Percentiles rank a stretch among this genome's conserved stretches.
These are phyloP conservation scores for Myoxocephalus aenaeus DNA, from an alignment of 2,797 vertebrate species.

Conservation along the genomic window DNA sequence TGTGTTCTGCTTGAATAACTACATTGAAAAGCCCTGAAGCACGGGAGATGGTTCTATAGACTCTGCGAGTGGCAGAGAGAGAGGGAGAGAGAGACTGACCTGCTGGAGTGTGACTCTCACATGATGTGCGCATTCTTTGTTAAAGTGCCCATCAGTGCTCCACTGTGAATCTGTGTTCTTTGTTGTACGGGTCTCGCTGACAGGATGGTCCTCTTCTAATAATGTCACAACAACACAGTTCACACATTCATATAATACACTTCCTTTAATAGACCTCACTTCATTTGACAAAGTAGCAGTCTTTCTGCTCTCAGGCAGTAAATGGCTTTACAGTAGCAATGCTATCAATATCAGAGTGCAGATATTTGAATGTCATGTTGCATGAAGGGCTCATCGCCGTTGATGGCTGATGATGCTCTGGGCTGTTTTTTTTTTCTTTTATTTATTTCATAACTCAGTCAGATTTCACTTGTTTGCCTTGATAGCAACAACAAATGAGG, in stretches of 20 bases:
- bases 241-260: conserved; percentile 74
- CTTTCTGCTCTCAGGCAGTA: conserved; percentile 51
- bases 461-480: conserved; percentile 28
- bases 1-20: conserved; percentile 86
- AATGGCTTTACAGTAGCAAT: conserved; percentile 63
- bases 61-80: conserved; percentile 75
- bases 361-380: conserved; percentile 64
- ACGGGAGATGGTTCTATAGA: conserved; percentile 83
- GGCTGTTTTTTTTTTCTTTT: conserved; percentile 32
- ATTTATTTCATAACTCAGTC: neutral
- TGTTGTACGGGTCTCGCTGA: conserved; percentile 72
- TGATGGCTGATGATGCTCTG: conserved; percentile 45
- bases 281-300: conserved; percentile 70
- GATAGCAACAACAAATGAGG: conserved; percentile 3
- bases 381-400: conserved; percentile 26
- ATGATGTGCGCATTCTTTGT: conserved; percentile 79
- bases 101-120: conserved; percentile 81
- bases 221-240: conserved; percentile 74
- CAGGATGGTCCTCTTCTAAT: conserved; percentile 71
- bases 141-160: conserved; percentile 78
- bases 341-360: conserved; percentile 56
- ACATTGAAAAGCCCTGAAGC: conserved; percentile 85
- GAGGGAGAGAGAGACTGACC: conserved; percentile 46
- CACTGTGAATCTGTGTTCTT: conserved; percentile 74
- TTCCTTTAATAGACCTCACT: conserved; percentile 67